Evolutionary conservation across 2,797 vertebrate species (phyloP), one percentile per base, ranked within the genome.

Genomic region (Neostethus bicornis): DNA sequence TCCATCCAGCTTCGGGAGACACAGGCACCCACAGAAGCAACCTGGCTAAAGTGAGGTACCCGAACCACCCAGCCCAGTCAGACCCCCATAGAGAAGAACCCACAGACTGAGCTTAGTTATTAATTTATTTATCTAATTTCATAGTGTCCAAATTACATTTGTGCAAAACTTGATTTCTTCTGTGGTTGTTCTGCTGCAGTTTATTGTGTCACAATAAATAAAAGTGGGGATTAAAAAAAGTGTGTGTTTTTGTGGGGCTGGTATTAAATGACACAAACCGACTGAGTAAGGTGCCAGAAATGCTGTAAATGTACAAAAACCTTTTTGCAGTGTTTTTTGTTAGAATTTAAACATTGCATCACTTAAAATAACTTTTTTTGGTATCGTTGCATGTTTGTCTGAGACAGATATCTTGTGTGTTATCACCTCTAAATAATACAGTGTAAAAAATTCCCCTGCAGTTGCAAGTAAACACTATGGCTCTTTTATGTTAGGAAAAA

Each of bases 371-470:
- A 9, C 12, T 2, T 29, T 55, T 20, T 21, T 2, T 9, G 25
- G 12, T 51, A 19, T 21, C 14, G 29, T 24, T 28, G 28, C 14
- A 4, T 37, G 39, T 60, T 37, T 39, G 10, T 38, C 23, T 34
- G 4, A 35, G 14, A 28, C 2, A 35, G 24, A 24, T 47, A 17
- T 43, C 12, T 19, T 51, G 31, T 12, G 7, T 49, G 50, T 48
- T 37, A 60, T 53, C 23, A 31, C 32, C 43, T 66, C 3, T 2
- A 9, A 69, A 9, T 20, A 26, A 44, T 53, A 51, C 62, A 8
- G 52, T 52, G 32, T 23, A 19, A 37, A 61, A 51, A 47, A 46
- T 76, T 50, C 17, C 32, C 45, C 49, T 50, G 11, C 16, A 17
- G 51, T 29, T 46, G 19, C 23, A 29, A 55, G 19, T 26, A 17